Evolutionary conservation across 1,140 invertebrate species (phyloP).

Genomic region (Zelostemma sp.): DNA sequence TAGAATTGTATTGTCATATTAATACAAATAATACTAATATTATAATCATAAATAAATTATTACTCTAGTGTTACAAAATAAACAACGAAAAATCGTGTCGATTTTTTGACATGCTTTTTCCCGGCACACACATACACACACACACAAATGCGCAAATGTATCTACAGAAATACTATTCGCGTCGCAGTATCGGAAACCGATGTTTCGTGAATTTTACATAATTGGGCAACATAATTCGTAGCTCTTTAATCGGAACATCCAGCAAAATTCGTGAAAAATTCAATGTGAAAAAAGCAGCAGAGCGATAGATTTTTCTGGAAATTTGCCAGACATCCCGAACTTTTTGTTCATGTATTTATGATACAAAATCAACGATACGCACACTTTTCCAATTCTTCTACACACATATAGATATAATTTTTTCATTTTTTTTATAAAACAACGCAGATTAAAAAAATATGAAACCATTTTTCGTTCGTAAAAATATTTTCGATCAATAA

Average conservation of each 20-base stretch:
- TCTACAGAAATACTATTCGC: no score
- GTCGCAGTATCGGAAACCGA: no score
- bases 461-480: slow-evolving; percentile 32
- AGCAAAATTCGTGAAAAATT: no score
- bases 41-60: slow-evolving; percentile 3
- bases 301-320: no score
- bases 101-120: background rate
- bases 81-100: background rate
- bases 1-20: background rate
- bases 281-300: no score
- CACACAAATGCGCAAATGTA: no score
- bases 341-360: background rate
- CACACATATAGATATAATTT: slow-evolving; percentile 33
- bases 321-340: background rate
- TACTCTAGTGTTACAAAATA: slow-evolving; percentile 5
- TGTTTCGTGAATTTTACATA: no score
- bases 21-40: slow-evolving; percentile 6
- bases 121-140: no score
- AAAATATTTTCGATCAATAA: slow-evolving; percentile 32
- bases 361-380: background rate
- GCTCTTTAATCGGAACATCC: no score
- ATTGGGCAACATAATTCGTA: no score
- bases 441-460: slow-evolving; percentile 43
- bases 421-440: slow-evolving; percentile 41
- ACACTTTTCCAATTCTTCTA: slow-evolving; percentile 14